Conservation (phyloP, 1,140 invertebrate species). For the Steinernema khuongi region DNA sequence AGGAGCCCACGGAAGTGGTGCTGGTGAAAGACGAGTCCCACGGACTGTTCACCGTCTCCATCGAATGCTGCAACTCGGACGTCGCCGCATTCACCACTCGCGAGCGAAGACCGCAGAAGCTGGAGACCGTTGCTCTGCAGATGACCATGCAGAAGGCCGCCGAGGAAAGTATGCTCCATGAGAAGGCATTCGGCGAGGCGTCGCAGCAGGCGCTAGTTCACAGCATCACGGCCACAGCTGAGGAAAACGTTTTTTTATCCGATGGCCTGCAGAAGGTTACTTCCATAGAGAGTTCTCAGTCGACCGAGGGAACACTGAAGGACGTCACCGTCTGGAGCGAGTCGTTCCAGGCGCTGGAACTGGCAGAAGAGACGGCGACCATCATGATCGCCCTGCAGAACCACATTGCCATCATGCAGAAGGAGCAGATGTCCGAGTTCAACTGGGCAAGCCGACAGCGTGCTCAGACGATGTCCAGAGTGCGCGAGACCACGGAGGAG, state of each 20-base stretch:
- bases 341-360: slow-evolving; percentile 25
- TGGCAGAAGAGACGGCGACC: slow-evolving; percentile 26
- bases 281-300: background rate
- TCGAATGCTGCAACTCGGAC: slow-evolving; percentile 29
- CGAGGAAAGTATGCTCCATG: slow-evolving; percentile 15
- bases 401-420: background rate
- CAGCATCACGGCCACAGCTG: background rate
- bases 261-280: background rate
- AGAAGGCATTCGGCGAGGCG: background rate
- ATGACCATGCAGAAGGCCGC: slow-evolving; percentile 26
- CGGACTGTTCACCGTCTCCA: slow-evolving; percentile 27
- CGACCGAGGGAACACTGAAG: background rate
- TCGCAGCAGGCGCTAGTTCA: slow-evolving; percentile 9
- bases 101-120: slow-evolving; percentile 21
- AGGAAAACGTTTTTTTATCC: slow-evolving; percentile 9
- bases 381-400: slow-evolving; percentile 26
- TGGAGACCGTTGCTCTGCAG: slow-evolving; percentile 19
- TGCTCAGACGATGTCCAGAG: slow-evolving; percentile 9
- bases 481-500: slow-evolving; percentile 27
- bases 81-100: slow-evolving; percentile 15
- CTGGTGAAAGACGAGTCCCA: slow-evolving; percentile 39
- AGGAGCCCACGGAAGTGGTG: slow-evolving; percentile 36
- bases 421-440: background rate
- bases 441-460: slow-evolving; percentile 10
- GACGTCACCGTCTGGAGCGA: background rate